Evolutionary conservation across 2,888 invertebrate species (phyloP).

Genomic region (Willowsia nigromaculata): DNA sequence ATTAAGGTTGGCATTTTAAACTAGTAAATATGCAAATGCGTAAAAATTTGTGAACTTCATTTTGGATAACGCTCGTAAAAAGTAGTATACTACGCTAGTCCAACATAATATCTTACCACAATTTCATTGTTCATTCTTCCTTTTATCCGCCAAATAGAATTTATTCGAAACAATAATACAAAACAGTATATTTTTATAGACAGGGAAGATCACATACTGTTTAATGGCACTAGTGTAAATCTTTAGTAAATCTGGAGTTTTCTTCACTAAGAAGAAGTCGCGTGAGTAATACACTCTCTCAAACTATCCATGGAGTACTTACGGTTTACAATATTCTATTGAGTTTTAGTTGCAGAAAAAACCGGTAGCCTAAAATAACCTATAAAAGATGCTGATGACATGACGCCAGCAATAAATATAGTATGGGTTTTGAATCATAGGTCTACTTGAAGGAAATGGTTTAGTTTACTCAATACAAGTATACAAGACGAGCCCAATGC

Average conservation of each 20-base stretch:
- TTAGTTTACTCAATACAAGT: too few species aligned
- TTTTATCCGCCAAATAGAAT: neutral
- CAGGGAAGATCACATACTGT: neutral
- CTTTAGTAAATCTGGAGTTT: neutral
- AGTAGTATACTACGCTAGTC: neutral
- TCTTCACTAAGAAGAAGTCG: neutral
- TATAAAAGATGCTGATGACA: slow-evolving; percentile 53
- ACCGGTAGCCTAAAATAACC: slow-evolving; percentile 63
- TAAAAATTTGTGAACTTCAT: neutral
- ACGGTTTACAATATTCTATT: neutral
- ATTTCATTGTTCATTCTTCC: neutral
- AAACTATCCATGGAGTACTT: neutral
- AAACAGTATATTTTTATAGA: neutral
- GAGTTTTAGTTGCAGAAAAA: slow-evolving; percentile 33
- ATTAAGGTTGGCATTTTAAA: slow-evolving; percentile 23
- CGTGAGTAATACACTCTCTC: neutral
- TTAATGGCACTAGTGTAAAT: slow-evolving; percentile 8
- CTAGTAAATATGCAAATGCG: slow-evolving; percentile 15
- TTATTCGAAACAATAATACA: neutral
- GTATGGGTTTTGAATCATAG: neutral
- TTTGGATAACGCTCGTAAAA: neutral
- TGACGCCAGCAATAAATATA: slow-evolving; percentile 55
- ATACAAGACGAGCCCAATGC: neutral
- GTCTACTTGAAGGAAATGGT: too few species aligned
- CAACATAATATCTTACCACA: neutral